Percentiles rank a stretch among this genome's conserved stretches.
These are phyloP conservation scores for Plecotus auritus DNA, from an alignment of 2,113 vertebrate genomes.

Conservation along the genomic window DNA sequence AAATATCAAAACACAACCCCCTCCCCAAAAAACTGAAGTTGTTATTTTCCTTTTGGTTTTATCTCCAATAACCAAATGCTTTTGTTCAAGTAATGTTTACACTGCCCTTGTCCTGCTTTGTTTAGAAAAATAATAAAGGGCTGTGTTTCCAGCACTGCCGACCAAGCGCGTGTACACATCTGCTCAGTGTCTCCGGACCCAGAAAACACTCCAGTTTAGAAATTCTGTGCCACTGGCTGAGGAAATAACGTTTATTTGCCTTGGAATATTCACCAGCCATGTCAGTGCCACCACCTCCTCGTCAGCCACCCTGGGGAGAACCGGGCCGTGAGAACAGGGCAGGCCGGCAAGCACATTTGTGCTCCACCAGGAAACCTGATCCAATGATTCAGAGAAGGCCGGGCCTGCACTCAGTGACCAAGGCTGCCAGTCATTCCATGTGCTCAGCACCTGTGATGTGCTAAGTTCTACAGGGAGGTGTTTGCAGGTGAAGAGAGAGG, in stretches of 20 bases:
- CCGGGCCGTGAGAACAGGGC: not conserved
- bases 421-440: not conserved
- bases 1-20: conserved; percentile 56
- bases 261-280: not conserved
- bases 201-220: not conserved
- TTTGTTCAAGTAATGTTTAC: conserved; percentile 36
- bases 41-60: conserved; percentile 61
- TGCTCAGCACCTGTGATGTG: not conserved
- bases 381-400: not conserved
- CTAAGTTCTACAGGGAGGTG: not conserved
- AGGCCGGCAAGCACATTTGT: not conserved
- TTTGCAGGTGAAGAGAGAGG: not conserved
- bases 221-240: not conserved
- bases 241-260: not conserved
- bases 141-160: not conserved
- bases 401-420: not conserved
- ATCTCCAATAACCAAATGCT: conserved; percentile 51
- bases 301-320: not conserved
- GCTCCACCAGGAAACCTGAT: not conserved
- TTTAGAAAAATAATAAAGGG: conserved; percentile 38
- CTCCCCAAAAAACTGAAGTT: conserved; percentile 35
- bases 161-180: rapidly evolving
- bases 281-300: not conserved
- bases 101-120: conserved; percentile 30
- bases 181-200: not conserved